phyloP scores from a whole-genome alignment of 2,888 invertebrate species.

The Aspidiotus destructor region DNA sequence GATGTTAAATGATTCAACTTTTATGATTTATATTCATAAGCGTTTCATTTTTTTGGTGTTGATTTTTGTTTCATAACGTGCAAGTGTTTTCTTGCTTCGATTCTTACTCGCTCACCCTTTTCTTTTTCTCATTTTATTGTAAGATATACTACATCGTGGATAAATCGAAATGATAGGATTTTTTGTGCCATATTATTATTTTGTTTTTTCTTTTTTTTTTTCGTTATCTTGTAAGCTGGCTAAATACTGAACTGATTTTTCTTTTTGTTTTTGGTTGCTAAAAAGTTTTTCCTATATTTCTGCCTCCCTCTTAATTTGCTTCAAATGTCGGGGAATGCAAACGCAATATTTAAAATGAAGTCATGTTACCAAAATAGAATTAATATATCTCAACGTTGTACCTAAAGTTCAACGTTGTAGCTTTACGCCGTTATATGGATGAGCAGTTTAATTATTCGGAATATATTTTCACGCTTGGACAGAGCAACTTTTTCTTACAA shows the following conservation, averaged over 20 bases:
- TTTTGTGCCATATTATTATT: conserved; percentile 4
- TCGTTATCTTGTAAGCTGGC: not conserved
- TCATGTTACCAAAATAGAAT: too few relatives aligned
- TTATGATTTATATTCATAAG: not conserved
- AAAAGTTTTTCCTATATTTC: not conserved
- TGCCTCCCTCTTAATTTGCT: too few relatives aligned
- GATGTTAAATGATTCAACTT: not conserved
- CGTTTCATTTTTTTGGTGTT: not conserved
- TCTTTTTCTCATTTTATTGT: not conserved
- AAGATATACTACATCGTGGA: not conserved
- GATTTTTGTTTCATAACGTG: not conserved
- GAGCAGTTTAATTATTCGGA: too few relatives aligned
- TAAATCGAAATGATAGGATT: not conserved
- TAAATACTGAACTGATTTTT: not conserved
- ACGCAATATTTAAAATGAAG: not conserved
- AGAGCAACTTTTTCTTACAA: too few relatives aligned
- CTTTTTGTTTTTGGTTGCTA: not conserved
- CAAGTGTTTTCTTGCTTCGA: conserved; percentile 3
- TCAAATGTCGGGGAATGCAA: too few relatives aligned
- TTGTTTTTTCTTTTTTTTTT: not conserved
- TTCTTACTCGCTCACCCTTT: conserved; percentile 6
- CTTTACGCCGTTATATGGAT: too few relatives aligned
- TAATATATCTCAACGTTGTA: too few relatives aligned
- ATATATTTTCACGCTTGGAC: too few relatives aligned
- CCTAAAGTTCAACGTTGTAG: too few relatives aligned